A percentile compares a stretch with the other conserved stretches of the same genome.
Conservation (phyloP, 2,888 invertebrate genomes). For the Imbricaverruca yamaguchii region DNA sequence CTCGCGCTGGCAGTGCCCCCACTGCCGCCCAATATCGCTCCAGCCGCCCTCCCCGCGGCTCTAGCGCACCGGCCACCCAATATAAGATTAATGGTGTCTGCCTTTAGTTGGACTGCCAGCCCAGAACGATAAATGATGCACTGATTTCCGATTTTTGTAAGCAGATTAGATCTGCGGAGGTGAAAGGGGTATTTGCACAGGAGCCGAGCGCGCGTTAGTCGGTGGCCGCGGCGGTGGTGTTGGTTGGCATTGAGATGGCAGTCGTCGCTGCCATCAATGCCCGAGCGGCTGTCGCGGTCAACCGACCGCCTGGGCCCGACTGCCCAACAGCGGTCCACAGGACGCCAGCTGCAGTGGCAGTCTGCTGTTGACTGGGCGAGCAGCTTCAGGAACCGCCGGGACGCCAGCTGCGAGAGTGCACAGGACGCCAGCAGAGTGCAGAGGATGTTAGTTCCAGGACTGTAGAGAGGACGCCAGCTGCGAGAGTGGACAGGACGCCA, state of each 20-base stretch:
- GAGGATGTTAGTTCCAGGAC: too few species aligned
- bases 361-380: too few species aligned
- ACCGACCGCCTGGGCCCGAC: not conserved
- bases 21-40: not conserved
- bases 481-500: too few species aligned
- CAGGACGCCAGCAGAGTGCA: not conserved
- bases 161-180: conserved; percentile 21
- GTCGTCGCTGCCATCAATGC: not conserved
- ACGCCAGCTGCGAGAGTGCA: not conserved
- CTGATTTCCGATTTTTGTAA: conserved; percentile 22
- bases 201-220: not conserved
- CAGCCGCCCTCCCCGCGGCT: not conserved
- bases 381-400: too few species aligned
- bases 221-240: not conserved
- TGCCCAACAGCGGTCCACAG: too few species aligned
- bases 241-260: not conserved
- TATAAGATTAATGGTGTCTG: conserved; percentile 19
- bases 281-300: not conserved
- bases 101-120: conserved; percentile 21
- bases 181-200: conserved; percentile 22
- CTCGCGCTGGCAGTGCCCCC: not conserved
- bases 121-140: conserved; percentile 19
- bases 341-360: too few species aligned
- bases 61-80: not conserved
- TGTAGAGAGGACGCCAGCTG: too few species aligned